phyloP scores from a whole-genome alignment of 2,888 invertebrate genomes.

The Gasteruption jaculator region DNA sequence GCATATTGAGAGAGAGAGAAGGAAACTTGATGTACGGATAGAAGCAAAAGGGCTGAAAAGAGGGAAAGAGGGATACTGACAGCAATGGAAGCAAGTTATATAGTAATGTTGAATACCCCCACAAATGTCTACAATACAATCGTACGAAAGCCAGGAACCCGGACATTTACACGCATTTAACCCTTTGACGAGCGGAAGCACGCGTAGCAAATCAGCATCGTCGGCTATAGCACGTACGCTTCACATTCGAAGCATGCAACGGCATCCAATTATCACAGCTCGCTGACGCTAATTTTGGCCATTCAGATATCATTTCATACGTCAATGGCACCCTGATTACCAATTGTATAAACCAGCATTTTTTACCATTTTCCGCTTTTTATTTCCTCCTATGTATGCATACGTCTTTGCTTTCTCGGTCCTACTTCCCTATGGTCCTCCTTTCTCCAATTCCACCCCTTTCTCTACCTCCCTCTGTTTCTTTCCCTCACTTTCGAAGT shows the following conservation, averaged over 20 bases:
- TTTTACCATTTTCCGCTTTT: conserved; percentile 14
- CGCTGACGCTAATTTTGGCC: conserved; percentile 38
- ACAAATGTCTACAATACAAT: too few species aligned
- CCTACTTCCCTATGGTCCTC: too few species aligned
- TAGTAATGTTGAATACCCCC: too few species aligned
- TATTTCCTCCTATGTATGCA: too few species aligned
- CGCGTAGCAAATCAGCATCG: conserved; percentile 31
- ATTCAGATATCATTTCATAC: conserved; percentile 42
- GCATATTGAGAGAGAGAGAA: too few species aligned
- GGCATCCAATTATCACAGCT: conserved; percentile 39
- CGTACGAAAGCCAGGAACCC: conserved; percentile 31
- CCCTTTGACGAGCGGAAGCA: conserved; percentile 39
- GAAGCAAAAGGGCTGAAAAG: too few species aligned
- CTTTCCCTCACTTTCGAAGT: too few species aligned
- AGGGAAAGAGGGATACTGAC: too few species aligned
- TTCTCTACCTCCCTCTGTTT: conserved; percentile 9
- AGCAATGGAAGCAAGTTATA: too few species aligned
- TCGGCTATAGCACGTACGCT: conserved; percentile 20
- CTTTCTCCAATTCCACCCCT: conserved; percentile 15
- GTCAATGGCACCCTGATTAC: conserved; percentile 41
- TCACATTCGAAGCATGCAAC: conserved; percentile 31
- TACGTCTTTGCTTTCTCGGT: too few species aligned
- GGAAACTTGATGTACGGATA: too few species aligned
- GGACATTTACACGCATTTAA: conserved; percentile 41
- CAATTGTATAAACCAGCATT: conserved; percentile 34